These are phyloP conservation scores for Drosophila acutilabella DNA, from an alignment of 2,888 invertebrate species.

Conservation along the genomic window DNA sequence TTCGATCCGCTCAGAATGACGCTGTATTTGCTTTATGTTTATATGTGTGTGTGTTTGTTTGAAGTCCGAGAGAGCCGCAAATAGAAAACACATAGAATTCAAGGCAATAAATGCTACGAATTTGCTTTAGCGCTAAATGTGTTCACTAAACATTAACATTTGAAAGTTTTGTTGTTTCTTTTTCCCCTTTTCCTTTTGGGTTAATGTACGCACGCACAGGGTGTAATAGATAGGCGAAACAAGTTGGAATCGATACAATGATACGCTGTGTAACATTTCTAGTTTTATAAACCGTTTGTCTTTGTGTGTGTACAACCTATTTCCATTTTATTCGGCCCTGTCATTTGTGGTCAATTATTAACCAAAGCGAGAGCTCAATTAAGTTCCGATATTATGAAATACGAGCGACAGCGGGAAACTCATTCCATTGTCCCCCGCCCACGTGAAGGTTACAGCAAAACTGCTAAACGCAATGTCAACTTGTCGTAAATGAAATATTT, in stretches of 20 bases:
- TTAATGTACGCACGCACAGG: conserved; percentile 34
- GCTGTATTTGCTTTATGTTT: conserved; percentile 14
- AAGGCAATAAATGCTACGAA: conserved; percentile 38
- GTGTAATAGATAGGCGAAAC: conserved; percentile 1
- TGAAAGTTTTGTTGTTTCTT: conserved; percentile 14
- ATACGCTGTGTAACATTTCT: neutral
- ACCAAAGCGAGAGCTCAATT: conserved; percentile 33
- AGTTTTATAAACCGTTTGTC: neutral
- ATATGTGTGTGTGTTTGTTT: conserved; percentile 37
- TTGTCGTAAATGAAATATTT: conserved; percentile 72
- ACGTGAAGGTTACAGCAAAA: conserved; percentile 15
- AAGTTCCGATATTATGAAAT: conserved; percentile 28
- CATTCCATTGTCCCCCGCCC: conserved; percentile 16
- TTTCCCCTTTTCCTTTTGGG: conserved; percentile 16
- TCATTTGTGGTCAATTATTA: conserved; percentile 21
- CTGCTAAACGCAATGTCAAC: conserved; percentile 51
- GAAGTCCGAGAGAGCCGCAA: conserved; percentile 48
- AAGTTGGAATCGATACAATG: neutral
- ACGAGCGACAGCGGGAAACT: neutral
- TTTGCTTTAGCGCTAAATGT: conserved; percentile 28
- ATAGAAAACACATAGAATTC: conserved; percentile 61
- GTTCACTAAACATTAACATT: conserved; percentile 37
- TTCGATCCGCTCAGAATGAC: conserved; percentile 18
- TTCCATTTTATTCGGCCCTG: neutral
- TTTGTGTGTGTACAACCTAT: neutral